phyloP scores from a whole-genome alignment of 1,140 invertebrate species.

The Ips nitidus region DNA sequence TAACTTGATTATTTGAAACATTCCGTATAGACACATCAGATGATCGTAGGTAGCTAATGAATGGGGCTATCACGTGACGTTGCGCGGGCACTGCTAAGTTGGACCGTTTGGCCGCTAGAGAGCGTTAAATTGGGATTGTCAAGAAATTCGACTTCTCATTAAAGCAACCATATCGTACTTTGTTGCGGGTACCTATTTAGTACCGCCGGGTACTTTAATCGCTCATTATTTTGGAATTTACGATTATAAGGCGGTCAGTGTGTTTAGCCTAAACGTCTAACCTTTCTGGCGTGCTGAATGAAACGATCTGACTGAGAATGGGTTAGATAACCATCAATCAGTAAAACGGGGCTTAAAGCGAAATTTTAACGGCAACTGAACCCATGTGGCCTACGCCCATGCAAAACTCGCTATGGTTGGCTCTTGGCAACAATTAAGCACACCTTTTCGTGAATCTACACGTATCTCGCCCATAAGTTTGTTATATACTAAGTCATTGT shows the following conservation, averaged over 20 bases:
- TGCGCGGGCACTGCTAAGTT: too few relatives aligned
- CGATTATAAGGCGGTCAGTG: not conserved
- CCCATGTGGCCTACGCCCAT: conserved; percentile 4
- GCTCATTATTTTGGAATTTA: conserved; percentile 30
- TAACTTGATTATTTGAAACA: too few relatives aligned
- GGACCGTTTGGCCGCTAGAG: too few relatives aligned
- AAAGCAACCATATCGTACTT: conserved; percentile 13
- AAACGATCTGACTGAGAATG: too few relatives aligned
- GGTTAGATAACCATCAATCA: not conserved
- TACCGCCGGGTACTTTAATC: conserved; percentile 18
- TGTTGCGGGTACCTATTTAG: conserved; percentile 12
- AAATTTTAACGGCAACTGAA: not conserved
- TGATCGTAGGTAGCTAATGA: too few relatives aligned
- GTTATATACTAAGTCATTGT: conserved; percentile 12
- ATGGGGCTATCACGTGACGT: too few relatives aligned
- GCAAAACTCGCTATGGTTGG: conserved; percentile 4
- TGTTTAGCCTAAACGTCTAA: not conserved
- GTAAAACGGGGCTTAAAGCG: not conserved
- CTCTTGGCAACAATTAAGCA: conserved; percentile 16
- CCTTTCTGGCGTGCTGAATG: not conserved
- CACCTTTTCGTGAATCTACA: conserved; percentile 20
- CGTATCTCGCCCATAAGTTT: conserved; percentile 16
- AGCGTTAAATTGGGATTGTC: too few relatives aligned
- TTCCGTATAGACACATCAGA: too few relatives aligned
- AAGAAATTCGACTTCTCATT: not conserved